Conservation (phyloP, 2,888 invertebrate genomes). For the Mythimna ferrago region DNA sequence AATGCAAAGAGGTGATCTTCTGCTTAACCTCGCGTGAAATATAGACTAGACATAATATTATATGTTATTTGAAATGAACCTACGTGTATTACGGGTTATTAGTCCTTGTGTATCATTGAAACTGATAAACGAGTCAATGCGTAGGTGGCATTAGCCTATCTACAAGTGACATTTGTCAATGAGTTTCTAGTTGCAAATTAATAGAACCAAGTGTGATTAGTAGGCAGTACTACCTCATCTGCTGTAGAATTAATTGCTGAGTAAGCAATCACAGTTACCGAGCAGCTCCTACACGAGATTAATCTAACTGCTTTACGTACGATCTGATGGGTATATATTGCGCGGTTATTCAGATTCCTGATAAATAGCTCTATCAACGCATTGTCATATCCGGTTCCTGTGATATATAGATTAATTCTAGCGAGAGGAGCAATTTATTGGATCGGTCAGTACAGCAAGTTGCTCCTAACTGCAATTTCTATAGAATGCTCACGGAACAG, state of each 20-base stretch:
- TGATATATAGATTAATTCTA: constrained; percentile 45
- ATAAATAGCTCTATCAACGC: constrained; percentile 50
- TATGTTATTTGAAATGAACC: too few species aligned
- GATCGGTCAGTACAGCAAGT: constrained; percentile 1
- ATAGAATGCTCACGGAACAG: constrained; percentile 20
- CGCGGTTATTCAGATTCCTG: constrained; percentile 37
- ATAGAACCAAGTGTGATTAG: neutral
- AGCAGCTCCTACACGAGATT: constrained; percentile 12
- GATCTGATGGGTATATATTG: constrained; percentile 19
- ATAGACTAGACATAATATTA: neutral
- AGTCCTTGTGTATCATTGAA: neutral
- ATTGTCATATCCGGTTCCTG: constrained; percentile 49
- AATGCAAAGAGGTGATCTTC: neutral
- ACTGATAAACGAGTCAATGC: neutral
- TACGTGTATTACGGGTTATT: neutral
- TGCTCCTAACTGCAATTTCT: constrained; percentile 9
- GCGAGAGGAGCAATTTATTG: constrained; percentile 33
- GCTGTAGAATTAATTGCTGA: constrained; percentile 25
- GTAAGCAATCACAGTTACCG: constrained; percentile 11
- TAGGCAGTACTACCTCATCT: neutral
- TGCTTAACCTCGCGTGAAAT: too few species aligned
- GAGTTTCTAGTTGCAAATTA: constrained; percentile 16
- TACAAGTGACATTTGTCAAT: neutral
- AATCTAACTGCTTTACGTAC: constrained; percentile 20
- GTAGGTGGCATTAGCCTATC: too few species aligned